Conservation (phyloP, 2,888 invertebrate species). For the Temnothorax ravouxi region DNA sequence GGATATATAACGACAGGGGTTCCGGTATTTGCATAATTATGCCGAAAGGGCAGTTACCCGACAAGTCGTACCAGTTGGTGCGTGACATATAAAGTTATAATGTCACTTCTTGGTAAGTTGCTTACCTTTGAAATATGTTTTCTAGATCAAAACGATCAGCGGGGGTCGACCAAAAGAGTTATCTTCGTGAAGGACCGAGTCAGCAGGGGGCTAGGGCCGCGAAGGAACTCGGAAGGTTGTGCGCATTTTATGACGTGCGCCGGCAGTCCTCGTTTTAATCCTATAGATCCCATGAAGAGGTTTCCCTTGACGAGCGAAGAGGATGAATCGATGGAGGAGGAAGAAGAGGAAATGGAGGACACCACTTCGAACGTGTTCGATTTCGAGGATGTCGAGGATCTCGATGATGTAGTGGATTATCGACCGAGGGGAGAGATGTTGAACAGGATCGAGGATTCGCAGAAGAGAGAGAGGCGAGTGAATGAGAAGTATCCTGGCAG, state of each 20-base stretch:
- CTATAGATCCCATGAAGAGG: slow-evolving; percentile 73
- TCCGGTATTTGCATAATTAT: slow-evolving; percentile 5
- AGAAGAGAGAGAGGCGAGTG: slow-evolving; percentile 66
- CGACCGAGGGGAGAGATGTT: slow-evolving; percentile 82
- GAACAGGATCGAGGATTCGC: slow-evolving; percentile 79
- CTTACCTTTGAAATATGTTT: slow-evolving; percentile 39
- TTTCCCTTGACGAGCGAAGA: slow-evolving; percentile 79
- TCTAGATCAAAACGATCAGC: slow-evolving; percentile 73
- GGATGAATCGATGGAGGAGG: slow-evolving; percentile 81
- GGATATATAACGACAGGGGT: not conserved
- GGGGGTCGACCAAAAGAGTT: slow-evolving; percentile 72
- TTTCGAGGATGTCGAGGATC: slow-evolving; percentile 83
- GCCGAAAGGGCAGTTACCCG: slow-evolving; percentile 40
- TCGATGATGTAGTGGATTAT: slow-evolving; percentile 84
- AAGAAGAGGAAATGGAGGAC: slow-evolving; percentile 74
- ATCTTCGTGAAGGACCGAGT: slow-evolving; percentile 76
- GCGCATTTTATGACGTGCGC: slow-evolving; percentile 84
- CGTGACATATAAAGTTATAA: not conserved
- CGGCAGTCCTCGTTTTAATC: slow-evolving; percentile 82
- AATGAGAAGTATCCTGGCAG: slow-evolving; percentile 77
- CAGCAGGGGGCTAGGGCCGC: slow-evolving; percentile 70
- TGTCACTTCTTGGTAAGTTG: slow-evolving; percentile 16
- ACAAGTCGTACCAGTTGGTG: not conserved
- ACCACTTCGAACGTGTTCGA: slow-evolving; percentile 79
- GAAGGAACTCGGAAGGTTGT: slow-evolving; percentile 85